Percentiles rank a stretch among this genome's conserved stretches.
phyloP scores from a whole-genome alignment of 2,888 invertebrate species.

The Pollenia angustigena region DNA sequence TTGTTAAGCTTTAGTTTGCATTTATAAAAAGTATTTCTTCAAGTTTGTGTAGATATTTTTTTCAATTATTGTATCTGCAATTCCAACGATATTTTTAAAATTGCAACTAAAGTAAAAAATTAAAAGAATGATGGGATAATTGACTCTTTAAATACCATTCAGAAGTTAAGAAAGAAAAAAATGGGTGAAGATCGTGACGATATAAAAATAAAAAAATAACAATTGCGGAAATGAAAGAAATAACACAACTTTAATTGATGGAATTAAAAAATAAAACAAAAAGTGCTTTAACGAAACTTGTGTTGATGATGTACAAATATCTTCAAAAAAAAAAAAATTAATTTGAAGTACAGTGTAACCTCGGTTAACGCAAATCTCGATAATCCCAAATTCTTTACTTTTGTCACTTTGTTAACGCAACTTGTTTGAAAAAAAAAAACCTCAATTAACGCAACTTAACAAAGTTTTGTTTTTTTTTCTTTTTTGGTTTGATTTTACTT shows the following conservation, averaged over 20 bases:
- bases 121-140: conserved; percentile 36
- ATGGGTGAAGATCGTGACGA: conserved; percentile 18
- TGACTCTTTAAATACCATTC: conserved; percentile 18
- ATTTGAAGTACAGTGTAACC: no score
- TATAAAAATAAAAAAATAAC: conserved; percentile 8
- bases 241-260: conserved; percentile 38
- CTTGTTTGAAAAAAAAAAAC: no score
- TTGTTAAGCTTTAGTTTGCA: no score
- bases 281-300: neutral
- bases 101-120: conserved; percentile 12
- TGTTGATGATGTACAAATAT: neutral
- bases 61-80: no score
- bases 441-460: no score
- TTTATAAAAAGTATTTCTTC: no score
- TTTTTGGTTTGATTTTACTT: no score
- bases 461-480: no score
- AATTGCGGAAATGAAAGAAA: conserved; percentile 41
- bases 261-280: conserved; percentile 24
- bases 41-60: no score
- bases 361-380: no score
- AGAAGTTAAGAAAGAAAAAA: conserved; percentile 13
- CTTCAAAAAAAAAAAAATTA: neutral
- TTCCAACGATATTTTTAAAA: conserved; percentile 7
- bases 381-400: no score
- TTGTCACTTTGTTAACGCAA: no score